phyloP scores from a whole-genome alignment of 2,113 vertebrate species.

The Antechinus stuartii region DNA sequence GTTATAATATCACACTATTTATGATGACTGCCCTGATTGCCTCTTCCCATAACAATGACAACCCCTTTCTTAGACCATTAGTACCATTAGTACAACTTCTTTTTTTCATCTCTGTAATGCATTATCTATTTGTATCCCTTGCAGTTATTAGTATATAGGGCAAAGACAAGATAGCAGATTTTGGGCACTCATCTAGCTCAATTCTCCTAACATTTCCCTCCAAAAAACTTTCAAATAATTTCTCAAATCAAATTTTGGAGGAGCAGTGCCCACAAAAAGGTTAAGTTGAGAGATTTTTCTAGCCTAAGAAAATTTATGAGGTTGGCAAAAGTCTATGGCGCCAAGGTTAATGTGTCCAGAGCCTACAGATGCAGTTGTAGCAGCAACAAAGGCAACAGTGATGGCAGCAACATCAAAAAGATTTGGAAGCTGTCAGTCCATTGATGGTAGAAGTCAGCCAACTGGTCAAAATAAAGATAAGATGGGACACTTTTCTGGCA shows the following conservation, averaged over 20 bases:
- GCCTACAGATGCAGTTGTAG: not conserved
- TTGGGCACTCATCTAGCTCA: not conserved
- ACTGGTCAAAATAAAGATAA: not conserved
- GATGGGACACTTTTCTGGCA: not conserved
- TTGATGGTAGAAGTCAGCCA: not conserved
- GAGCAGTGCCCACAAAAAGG: not conserved
- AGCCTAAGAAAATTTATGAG: not conserved
- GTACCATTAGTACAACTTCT: not conserved
- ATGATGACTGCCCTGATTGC: not conserved
- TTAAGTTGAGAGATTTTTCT: not conserved
- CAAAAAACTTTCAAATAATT: not conserved
- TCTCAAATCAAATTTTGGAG: not conserved
- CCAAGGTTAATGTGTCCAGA: not conserved
- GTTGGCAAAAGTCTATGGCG: not conserved
- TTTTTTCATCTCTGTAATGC: not conserved
- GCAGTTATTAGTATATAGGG: not conserved
- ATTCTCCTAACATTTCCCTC: not conserved
- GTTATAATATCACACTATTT: not conserved
- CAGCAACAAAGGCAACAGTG: not conserved
- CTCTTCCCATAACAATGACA: not conserved
- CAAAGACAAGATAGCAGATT: not conserved
- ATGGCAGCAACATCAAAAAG: not conserved
- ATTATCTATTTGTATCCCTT: not conserved
- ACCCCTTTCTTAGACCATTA: not conserved
- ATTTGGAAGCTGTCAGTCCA: not conserved